A percentile compares a stretch with the other conserved stretches of the same genome.
Evolutionary conservation across 1,140 invertebrate species (phyloP).

Genomic region (Eupristina koningsbergeri): DNA sequence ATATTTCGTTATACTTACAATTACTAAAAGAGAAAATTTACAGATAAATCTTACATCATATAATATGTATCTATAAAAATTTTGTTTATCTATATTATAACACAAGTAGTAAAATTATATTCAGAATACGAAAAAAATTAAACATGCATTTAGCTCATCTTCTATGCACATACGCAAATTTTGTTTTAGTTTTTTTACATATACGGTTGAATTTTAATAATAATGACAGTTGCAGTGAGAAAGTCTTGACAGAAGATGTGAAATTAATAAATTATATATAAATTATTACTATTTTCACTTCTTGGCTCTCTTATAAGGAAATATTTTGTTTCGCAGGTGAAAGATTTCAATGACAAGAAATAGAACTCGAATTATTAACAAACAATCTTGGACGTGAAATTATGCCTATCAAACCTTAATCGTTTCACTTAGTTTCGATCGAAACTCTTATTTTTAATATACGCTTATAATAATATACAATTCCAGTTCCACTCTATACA

Average conservation of each 20-base stretch:
- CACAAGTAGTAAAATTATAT: neutral
- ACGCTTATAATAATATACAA: conserved; percentile 58
- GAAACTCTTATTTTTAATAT: conserved; percentile 44
- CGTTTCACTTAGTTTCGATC: neutral
- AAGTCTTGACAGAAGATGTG: conserved; percentile 55
- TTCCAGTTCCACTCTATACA: conserved; percentile 64
- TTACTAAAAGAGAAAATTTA: neutral
- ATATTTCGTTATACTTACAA: neutral
- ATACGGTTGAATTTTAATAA: conserved; percentile 54
- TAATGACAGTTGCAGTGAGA: conserved; percentile 60
- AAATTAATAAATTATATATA: conserved; percentile 31
- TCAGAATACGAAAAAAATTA: neutral
- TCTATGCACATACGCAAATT: conserved; percentile 17
- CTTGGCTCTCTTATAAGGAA: neutral
- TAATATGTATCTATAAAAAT: neutral
- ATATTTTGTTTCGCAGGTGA: conserved; percentile 21
- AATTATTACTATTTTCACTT: conserved; percentile 31
- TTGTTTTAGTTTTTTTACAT: conserved; percentile 23
- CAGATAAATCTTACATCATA: neutral
- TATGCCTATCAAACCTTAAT: too few relatives aligned
- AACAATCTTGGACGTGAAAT: neutral
- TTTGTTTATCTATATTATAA: neutral
- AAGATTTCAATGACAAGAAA: conserved; percentile 34
- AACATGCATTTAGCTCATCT: conserved; percentile 20
- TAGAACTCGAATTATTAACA: neutral